Evolutionary conservation across 2,113 vertebrate genomes (phyloP), one percentile per base, ranked within the genome.

Genomic region (Procavia capensis): DNA sequence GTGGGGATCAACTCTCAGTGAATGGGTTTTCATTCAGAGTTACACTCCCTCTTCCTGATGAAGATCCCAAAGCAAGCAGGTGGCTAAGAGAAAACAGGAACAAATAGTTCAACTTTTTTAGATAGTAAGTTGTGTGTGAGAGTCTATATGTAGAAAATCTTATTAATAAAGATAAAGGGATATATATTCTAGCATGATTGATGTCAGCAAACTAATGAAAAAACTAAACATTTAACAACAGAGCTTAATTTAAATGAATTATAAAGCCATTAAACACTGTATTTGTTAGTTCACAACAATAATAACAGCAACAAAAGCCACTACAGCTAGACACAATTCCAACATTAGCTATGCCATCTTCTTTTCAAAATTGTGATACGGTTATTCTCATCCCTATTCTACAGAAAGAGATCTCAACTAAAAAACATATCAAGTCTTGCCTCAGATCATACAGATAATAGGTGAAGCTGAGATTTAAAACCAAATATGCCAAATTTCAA

Each of bases 261-360:
- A 81, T 84, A 11, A 24, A 86, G 75, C 7, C 9, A 47, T 78
- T 59, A 84, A 47, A 64, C 29, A 70, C 9, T 59, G 1, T 90
- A 29, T 50, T 88, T 72, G 19, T 78, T 87, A 47, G 80, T 87
- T 79, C 34, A 87, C 81, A 85, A 85, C 88, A 75, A 79, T 88
- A 75, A 45, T 54, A 78, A 57, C 29, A 63, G 22, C 41, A 88
- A 61, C 59, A 19, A 87, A 85, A 66, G 11, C 8, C 9, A 82
- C 10, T 7, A 81, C 43, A 81, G n/a, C 57, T 72, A 85, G 7
- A 75, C 17, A 68, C 25, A 0, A 57, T 91, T 75, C 43, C 63
- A 90, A 61, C 9, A 47, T 91, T 81, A 82, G 4, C 14, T 31
- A 9, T 70, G 76, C 41, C 22, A 47, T 78, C 27, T 2, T 68